These are phyloP conservation scores for Nyctibius grandis DNA, from an alignment of 2,797 vertebrate genomes.

Conservation along the genomic window DNA sequence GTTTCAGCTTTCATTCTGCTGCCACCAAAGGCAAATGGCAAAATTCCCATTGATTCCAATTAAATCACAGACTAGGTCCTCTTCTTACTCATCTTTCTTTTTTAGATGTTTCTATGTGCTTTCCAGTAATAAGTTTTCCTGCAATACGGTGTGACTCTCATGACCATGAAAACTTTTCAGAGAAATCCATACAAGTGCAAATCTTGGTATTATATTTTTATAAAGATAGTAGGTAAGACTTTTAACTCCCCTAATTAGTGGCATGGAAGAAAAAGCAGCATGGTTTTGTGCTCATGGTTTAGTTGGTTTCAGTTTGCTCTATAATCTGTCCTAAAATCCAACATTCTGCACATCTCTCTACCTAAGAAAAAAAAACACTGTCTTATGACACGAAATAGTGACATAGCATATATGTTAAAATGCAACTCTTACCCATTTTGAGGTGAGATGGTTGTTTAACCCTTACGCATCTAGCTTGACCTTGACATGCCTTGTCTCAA, in stretches of 20 bases:
- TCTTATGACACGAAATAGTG: not conserved
- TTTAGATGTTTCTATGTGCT: not conserved
- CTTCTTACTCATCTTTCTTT: constrained; percentile 16
- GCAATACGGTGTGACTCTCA: not conserved
- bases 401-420: not conserved
- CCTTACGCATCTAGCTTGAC: not conserved
- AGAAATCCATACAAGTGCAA: not conserved
- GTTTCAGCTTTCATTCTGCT: constrained; percentile 46
- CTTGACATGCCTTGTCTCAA: not conserved
- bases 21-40: constrained; percentile 47
- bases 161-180: not conserved
- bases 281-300: not conserved
- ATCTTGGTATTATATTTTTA: not conserved
- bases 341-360: not conserved
- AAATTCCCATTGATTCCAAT: constrained; percentile 39
- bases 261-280: not conserved
- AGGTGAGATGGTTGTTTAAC: not conserved
- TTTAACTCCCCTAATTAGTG: not conserved
- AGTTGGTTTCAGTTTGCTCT: not conserved
- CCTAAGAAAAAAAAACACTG: not conserved
- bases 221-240: not conserved
- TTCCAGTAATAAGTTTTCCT: not conserved
- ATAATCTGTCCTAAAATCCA: not conserved
- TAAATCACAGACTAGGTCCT: not conserved
- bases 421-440: not conserved